Percentiles rank a stretch among this genome's conserved stretches.
Conservation (phyloP, 2,113 vertebrate genomes). For the Nanger granti region DNA sequence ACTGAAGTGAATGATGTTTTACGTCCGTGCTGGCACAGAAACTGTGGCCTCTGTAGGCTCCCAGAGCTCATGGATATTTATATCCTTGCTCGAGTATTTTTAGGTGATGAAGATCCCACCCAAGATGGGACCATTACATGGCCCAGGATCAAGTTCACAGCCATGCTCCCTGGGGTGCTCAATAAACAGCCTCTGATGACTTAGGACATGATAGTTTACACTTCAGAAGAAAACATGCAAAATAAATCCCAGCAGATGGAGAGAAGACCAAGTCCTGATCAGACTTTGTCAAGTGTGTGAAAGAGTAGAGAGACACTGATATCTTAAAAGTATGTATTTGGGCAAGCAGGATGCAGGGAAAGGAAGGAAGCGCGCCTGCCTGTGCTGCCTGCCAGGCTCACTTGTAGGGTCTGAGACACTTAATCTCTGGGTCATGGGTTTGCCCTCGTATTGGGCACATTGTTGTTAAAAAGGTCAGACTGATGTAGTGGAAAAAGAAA, state of each 20-base stretch:
- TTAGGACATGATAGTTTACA: background rate
- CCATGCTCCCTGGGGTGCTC: background rate
- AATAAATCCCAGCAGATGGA: background rate
- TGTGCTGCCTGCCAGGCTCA: background rate
- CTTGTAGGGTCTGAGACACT: slow-evolving; percentile 19
- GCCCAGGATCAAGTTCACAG: background rate
- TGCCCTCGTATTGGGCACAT: background rate
- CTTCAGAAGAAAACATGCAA: background rate
- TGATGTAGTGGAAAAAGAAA: slow-evolving; percentile 68
- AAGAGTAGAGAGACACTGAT: background rate
- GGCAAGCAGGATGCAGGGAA: background rate
- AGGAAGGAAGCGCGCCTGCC: background rate
- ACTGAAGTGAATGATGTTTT: background rate
- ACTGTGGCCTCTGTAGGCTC: background rate
- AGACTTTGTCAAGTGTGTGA: background rate
- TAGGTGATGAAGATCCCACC: background rate
- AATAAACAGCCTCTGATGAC: background rate
- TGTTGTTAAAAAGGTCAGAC: slow-evolving; percentile 53
- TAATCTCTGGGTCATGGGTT: slow-evolving; percentile 53
- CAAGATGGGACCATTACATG: background rate
- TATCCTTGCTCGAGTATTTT: background rate
- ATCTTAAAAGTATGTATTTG: background rate
- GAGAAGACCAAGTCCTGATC: background rate
- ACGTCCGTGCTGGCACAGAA: background rate
- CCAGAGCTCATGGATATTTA: background rate